A percentile compares a stretch with the other conserved stretches of the same genome.
Evolutionary conservation across 2,888 invertebrate species (phyloP).

Genomic region (Athalia cordata): DNA sequence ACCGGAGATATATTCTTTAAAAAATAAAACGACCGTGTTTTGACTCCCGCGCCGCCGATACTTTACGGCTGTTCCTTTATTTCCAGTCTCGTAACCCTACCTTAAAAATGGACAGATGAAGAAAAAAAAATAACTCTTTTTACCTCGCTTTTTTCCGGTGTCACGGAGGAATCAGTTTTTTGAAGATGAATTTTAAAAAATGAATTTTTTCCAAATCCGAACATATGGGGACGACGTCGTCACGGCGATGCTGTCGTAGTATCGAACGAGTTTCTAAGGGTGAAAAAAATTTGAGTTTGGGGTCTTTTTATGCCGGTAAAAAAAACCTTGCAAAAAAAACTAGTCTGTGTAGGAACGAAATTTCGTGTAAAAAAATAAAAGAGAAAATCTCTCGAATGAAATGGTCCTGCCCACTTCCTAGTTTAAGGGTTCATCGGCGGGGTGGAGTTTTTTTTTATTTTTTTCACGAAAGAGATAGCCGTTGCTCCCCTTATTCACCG

Average conservation of each 20-base stretch:
- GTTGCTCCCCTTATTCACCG: background rate
- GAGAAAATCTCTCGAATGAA: slow-evolving; percentile 26
- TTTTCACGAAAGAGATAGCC: background rate
- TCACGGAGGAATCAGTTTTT: background rate
- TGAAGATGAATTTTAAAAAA: background rate
- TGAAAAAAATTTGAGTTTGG: background rate
- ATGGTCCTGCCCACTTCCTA: slow-evolving; percentile 43
- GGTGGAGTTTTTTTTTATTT: background rate
- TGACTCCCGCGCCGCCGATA: background rate
- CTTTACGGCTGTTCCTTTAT: slow-evolving; percentile 10
- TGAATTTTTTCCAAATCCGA: background rate
- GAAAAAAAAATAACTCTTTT: slow-evolving; percentile 20
- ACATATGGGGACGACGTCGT: slow-evolving; percentile 15
- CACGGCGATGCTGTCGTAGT: too few species aligned
- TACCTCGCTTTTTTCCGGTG: background rate
- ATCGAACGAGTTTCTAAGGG: too few species aligned
- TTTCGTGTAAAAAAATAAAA: background rate
- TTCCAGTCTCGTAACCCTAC: slow-evolving; percentile 7
- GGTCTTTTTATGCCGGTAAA: slow-evolving; percentile 16
- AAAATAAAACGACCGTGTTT: slow-evolving; percentile 24
- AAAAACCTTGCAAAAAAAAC: slow-evolving; percentile 4
- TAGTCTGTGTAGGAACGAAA: background rate
- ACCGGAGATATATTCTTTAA: background rate
- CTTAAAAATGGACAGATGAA: background rate
- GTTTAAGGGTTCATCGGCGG: slow-evolving; percentile 37